These are phyloP conservation scores for Bembecia ichneumoniformis DNA, from an alignment of 2,888 invertebrate genomes.

Conservation along the genomic window DNA sequence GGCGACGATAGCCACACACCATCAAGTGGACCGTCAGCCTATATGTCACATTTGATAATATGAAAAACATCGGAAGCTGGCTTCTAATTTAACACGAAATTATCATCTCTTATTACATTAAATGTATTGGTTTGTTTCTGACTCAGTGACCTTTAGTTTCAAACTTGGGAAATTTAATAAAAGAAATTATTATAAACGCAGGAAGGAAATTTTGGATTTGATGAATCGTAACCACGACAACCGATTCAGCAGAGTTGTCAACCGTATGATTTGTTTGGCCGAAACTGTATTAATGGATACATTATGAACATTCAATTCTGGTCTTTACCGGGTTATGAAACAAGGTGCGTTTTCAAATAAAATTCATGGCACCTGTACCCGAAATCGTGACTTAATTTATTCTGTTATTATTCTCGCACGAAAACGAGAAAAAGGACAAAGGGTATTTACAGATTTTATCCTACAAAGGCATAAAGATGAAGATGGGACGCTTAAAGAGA, in stretches of 20 bases:
- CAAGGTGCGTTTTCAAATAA: neutral
- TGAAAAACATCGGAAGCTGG: too few relatives aligned
- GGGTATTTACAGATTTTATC: constrained; percentile 4
- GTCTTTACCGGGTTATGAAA: neutral
- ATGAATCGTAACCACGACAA: neutral
- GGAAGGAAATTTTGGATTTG: neutral
- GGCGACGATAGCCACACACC: too few relatives aligned
- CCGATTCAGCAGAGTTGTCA: neutral
- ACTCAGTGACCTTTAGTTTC: too few relatives aligned
- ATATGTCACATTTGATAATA: too few relatives aligned
- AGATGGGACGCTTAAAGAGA: neutral
- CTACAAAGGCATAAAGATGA: constrained; percentile 3
- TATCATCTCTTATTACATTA: too few relatives aligned
- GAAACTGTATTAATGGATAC: neutral
- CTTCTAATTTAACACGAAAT: too few relatives aligned
- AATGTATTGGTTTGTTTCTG: too few relatives aligned
- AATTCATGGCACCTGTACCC: neutral
- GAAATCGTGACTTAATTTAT: constrained; percentile 4
- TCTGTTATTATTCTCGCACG: constrained; percentile 3
- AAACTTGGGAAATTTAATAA: too few relatives aligned
- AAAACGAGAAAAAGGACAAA: constrained; percentile 4
- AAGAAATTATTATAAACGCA: too few relatives aligned
- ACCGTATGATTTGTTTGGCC: neutral
- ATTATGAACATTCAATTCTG: neutral
- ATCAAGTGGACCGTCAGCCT: too few relatives aligned